These are phyloP conservation scores for Nasua narica DNA, from an alignment of 2,797 vertebrate genomes.

Conservation along the genomic window DNA sequence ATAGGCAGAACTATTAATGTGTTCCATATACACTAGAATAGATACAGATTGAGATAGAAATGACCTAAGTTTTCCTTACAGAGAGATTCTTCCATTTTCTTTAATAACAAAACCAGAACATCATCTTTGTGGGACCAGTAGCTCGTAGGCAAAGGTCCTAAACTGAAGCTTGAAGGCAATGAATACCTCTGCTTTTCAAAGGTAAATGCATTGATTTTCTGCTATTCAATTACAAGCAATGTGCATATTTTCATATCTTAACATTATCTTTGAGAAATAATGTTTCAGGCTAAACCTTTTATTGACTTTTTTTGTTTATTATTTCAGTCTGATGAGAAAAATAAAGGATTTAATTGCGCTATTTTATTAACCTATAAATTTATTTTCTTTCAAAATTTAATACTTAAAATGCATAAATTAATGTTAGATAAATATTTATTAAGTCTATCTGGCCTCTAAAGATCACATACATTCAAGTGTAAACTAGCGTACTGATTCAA, in stretches of 20 bases:
- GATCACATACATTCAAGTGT: background rate
- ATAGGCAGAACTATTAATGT: background rate
- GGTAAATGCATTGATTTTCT: slow-evolving; percentile 52
- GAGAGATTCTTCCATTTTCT: slow-evolving; percentile 36
- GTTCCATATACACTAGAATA: background rate
- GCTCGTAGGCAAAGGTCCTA: background rate
- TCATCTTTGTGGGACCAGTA: background rate
- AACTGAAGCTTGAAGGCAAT: slow-evolving; percentile 16
- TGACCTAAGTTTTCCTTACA: slow-evolving; percentile 35
- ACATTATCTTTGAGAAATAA: slow-evolving; percentile 46
- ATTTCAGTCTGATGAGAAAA: slow-evolving; percentile 65
- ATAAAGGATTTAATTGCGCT: slow-evolving; percentile 63
- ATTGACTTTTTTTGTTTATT: slow-evolving; percentile 55
- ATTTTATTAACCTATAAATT: slow-evolving; percentile 71
- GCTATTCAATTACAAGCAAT: background rate
- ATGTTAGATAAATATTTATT: background rate
- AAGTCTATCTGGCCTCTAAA: background rate
- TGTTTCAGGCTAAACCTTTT: slow-evolving; percentile 44
- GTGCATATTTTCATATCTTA: slow-evolving; percentile 23
- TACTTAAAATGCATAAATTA: slow-evolving; percentile 18
- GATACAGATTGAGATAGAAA: background rate
- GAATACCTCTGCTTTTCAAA: slow-evolving; percentile 44
- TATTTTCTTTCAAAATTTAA: slow-evolving; percentile 63
- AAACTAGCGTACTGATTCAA: background rate
- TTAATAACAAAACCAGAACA: slow-evolving; percentile 22